Evolutionary conservation across 1,140 invertebrate genomes (phyloP), one percentile per base, ranked within the genome.

Genomic region (Camponotus floridanus): DNA sequence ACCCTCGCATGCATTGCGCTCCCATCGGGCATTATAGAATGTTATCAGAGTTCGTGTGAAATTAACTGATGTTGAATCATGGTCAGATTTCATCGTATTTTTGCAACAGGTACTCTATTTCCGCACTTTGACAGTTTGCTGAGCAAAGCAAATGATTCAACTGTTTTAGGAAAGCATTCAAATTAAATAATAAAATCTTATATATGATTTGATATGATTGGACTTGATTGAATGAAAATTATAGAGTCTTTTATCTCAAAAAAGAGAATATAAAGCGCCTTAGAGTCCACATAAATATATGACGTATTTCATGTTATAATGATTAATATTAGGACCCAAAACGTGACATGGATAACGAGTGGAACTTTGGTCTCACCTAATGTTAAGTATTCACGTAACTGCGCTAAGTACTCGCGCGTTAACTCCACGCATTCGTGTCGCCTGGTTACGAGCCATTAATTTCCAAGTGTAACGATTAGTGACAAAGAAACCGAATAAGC

Each of bases 311-410:
- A 76, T 51, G 76, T 26, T 26, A 26, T 87, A 78, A 81, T 81
- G 51, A 64, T 51, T 33, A 76, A 73, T n/a, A 76, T 55, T 74
- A 71, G 86, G 76, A 62, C 81, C 61, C 59, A 55, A 85, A 88
- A 61, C 61, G 87, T 90, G 62, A 90, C 88, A 57, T 79, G 65
- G 88, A 64, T 90, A 84, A 90, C 73, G 57, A 91, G 84, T 36
- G 86, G 86, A 80, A 86, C 89, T 88, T 90, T 90, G 89, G 88
- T 86, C 88, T 62, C 64, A 59, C 57, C 26, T 88, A 90, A 87
- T 80, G 87, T 89, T 87, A 87, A 89, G 76, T 84, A 87, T 83
- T 90, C 86, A 68, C 79, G 76, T 76, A 90, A 76, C 86, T 86
- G 64, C 31, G 51, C 33, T 87, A 88, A 79, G 76, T 83, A 71